These are phyloP conservation scores for Conus ventricosus DNA, from an alignment of 1,140 invertebrate genomes.

Conservation along the genomic window DNA sequence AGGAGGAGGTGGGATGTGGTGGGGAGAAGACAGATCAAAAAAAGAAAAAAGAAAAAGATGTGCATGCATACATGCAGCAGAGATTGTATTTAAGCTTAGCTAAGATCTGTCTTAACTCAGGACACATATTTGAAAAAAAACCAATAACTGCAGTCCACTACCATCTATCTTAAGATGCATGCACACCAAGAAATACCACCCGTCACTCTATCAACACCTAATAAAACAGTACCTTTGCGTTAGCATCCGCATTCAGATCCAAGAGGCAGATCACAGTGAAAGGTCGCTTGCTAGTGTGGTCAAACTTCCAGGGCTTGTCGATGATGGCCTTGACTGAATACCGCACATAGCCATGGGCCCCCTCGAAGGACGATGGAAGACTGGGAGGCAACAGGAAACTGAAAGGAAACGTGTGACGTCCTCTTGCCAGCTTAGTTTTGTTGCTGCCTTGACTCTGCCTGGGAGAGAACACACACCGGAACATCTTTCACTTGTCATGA, in stretches of 20 bases:
- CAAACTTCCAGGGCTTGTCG: constrained; percentile 72
- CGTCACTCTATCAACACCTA: too few species aligned
- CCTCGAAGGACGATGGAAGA: constrained; percentile 76
- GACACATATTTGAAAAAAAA: background rate
- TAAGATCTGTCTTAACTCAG: too few species aligned
- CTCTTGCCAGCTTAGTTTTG: constrained; percentile 54
- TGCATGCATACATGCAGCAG: too few species aligned
- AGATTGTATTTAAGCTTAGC: too few species aligned
- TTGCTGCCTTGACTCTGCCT: constrained; percentile 44
- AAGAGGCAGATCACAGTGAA: constrained; percentile 66
- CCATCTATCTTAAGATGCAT: too few species aligned
- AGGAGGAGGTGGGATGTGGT: too few species aligned
- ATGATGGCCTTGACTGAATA: constrained; percentile 74
- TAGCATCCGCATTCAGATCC: constrained; percentile 60
- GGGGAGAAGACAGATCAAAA: too few species aligned
- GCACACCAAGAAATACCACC: too few species aligned
- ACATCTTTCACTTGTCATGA: too few species aligned
- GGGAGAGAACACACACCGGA: background rate
- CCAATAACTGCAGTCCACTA: background rate
- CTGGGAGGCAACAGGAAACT: constrained; percentile 74
- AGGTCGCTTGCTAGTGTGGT: constrained; percentile 58
- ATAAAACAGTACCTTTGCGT: constrained; percentile 38
- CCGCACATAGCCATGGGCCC: constrained; percentile 72
- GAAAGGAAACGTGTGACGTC: constrained; percentile 74
- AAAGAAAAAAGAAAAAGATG: too few species aligned